These are phyloP conservation scores for Crotalus tigris DNA, from an alignment of 2,113 vertebrate genomes.

Conservation along the genomic window DNA sequence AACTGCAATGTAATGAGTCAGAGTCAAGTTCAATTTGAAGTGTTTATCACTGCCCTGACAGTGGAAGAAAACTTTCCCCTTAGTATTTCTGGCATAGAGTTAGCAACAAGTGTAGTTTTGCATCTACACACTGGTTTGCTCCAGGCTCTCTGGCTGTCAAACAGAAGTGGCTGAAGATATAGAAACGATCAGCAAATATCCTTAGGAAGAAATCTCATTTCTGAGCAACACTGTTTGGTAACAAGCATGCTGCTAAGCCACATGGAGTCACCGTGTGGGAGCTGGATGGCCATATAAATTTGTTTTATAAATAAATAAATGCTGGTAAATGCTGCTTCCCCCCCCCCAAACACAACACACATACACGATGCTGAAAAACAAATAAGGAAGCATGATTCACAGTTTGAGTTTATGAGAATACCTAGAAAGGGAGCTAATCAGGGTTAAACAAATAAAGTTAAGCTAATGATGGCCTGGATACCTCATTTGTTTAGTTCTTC, in stretches of 20 bases:
- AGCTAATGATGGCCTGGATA: neutral
- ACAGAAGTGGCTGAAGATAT: neutral
- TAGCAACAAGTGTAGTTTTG: neutral
- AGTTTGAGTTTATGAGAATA: neutral
- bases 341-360: no score
- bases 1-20: neutral
- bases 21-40: neutral
- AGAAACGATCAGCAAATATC: neutral
- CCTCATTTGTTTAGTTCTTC: neutral
- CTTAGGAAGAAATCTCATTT: neutral
- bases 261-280: neutral
- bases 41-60: neutral
- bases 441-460: neutral
- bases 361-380: neutral
- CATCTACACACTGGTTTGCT: neutral
- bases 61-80: neutral
- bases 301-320: neutral
- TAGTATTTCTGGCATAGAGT: neutral
- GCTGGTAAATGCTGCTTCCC: neutral
- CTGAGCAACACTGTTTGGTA: neutral
- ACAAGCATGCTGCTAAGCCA: neutral
- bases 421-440: neutral
- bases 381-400: neutral
- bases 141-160: neutral
- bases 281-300: neutral